Conservation (phyloP, 2,113 vertebrate genomes). For the Cyprinodon variegatus region DNA sequence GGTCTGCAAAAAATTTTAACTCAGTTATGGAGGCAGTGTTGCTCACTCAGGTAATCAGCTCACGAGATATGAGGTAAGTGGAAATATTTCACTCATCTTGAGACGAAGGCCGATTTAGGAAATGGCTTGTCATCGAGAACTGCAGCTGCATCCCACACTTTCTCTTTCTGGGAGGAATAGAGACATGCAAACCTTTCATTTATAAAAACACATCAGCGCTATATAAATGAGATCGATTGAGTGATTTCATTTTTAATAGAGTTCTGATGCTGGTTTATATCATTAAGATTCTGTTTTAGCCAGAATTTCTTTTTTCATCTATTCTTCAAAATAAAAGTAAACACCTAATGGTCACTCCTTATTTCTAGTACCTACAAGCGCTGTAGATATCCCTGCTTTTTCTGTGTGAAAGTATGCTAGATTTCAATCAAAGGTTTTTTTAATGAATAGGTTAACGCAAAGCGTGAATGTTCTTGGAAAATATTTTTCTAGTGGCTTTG, state of each 20-base stretch:
- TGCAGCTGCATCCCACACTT: slow-evolving; percentile 53
- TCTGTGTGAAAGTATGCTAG: neutral
- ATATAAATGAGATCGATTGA: too few species aligned
- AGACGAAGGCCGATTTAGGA: slow-evolving; percentile 46
- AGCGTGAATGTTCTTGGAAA: neutral
- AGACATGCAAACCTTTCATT: slow-evolving; percentile 18
- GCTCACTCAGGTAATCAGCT: slow-evolving; percentile 40
- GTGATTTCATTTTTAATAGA: too few species aligned
- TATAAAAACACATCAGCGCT: neutral
- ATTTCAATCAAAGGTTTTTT: neutral
- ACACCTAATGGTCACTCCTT: neutral
- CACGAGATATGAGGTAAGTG: slow-evolving; percentile 49
- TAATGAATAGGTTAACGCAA: neutral
- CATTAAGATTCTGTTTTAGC: neutral
- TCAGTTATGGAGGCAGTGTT: neutral
- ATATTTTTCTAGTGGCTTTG: neutral
- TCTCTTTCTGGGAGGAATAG: slow-evolving; percentile 31
- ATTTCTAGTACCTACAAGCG: neutral
- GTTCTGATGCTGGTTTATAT: too few species aligned
- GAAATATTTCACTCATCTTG: slow-evolving; percentile 60
- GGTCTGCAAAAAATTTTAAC: neutral
- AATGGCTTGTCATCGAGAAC: slow-evolving; percentile 51
- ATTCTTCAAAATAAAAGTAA: neutral
- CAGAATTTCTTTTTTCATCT: neutral
- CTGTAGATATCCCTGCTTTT: neutral